Evolutionary conservation across 2,797 vertebrate species (phyloP), one percentile per base, ranked within the genome.

Genomic region (Myotis planiceps): DNA sequence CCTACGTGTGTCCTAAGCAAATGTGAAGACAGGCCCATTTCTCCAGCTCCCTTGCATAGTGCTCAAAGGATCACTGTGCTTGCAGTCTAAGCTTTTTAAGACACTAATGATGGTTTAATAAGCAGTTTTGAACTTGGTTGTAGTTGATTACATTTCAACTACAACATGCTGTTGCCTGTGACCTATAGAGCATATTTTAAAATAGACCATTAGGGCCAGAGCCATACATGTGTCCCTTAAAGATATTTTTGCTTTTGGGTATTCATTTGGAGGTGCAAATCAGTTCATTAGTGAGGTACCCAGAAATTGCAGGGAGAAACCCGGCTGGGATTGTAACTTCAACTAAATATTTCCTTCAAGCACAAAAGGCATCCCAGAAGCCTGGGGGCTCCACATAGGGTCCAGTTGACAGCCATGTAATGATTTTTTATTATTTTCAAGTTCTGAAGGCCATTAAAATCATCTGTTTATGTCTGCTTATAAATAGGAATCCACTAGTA

Each of bases 391-490:
- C 42, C 68, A 75, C 18, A 16, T 3, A 55, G 25, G 16, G 63
- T 85, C 76, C 65, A 93, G 4, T 13, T 82, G 78, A 96, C 65
- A 81, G 58, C 72, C 49, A 55, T 2, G 7, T 32, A 21, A 71
- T 68, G 72, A 72, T 47, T 63, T 69, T 51, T 65, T 78, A 69
- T 60, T 75, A 88, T 79, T 94, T 96, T 93, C 88, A 95, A 97
- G 96, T 97, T 96, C 88, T 93, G 78, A 88, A 91, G 76, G 94
- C 97, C 96, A 85, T 79, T 58, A 84, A 86, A 96, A 94, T 97
- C 51, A 93, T 98, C 15, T 89, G 71, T 91, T 96, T 29, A 6
- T 1, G 13, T 88, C 89, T 94, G 92, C 90, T 96, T 93, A 18
- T 74, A 69, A 74, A 66, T 88, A 88, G 90, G 88, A 83, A 83